Evolutionary conservation across 2,797 vertebrate genomes (phyloP), one percentile per base, ranked within the genome.

Genomic region (Nyctalus aviator): DNA sequence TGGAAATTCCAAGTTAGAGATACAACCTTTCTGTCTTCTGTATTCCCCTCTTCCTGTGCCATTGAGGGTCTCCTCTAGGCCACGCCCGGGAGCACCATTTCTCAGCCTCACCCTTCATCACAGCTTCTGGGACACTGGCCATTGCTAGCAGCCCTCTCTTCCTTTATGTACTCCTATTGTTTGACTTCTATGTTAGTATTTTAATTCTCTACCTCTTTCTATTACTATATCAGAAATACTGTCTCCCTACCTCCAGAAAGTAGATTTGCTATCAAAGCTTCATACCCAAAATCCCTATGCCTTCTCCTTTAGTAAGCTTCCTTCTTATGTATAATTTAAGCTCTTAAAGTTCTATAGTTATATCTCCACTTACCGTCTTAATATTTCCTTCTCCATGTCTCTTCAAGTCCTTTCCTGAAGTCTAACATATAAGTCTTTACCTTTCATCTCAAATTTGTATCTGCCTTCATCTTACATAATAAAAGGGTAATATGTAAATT

Each of bases 1-100:
- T 79, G 5, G n/a, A 77, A 69, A 64, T 84, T 92, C n/a, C 82
- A 92, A 88, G 20, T 69, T 77, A 68, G 37, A 82, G 32, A 21
- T 27, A 48, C 0, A 15, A 44, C 13, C 20, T 78, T 77, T 73
- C 37, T 77, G 9, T 59, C 75, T 23, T 30, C 3, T 50, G 8
- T 79, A 90, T 91, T 75, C 23, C 46, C 35, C 15, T 48, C 32
- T 18, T 64, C 25, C 11, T 64, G 48, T 2, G 62, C 59, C 59
- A 8, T 12, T 50, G 82, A 77, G 44, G 64, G 35, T 18, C 10
- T 75, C 32, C 41, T 90, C 7, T 37, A 53, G 78, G 35, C 66
- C 46, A 15, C 2, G 4, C 81, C 48, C 15, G 10, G 3, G 18
- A 44, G 50, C 77, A 46, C 5, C 32, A 37, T 21, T 35, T 66